Evolutionary conservation across 2,797 vertebrate species (phyloP), one percentile per base, ranked within the genome.

Genomic region (Poeciliopsis turneri): DNA sequence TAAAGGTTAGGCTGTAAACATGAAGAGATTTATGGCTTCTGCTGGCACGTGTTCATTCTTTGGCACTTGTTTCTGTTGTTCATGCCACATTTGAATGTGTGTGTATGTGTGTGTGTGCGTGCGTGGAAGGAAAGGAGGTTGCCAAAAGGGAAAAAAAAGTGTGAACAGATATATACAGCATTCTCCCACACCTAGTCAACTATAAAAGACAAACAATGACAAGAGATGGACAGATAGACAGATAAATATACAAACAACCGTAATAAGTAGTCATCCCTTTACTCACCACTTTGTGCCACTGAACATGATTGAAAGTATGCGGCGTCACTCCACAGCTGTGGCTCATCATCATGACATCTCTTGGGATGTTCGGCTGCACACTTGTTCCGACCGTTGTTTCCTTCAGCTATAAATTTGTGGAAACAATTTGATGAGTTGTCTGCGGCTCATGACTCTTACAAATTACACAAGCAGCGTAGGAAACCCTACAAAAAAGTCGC

Each of bases 21-120:
- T 72, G 28, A 78, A 83, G 30, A 93, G 92, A 95, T 95, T 95
- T 94, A 95, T 86, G 90, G 88, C 85, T 77, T 81, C 45, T 84
- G 81, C 53, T 83, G 81, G 72, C 75, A 80, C 89, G 87, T 93
- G 85, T 90, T 84, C 88, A 89, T 88, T 87, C 84, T 91, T 92
- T 94, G 94, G 93, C 94, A 94, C 87, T 84, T 83, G 84, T 76
- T 77, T 76, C 64, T 71, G 80, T 87, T 87, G 78, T 90, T 92
- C 83, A 78, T 83, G 73, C 55, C 28, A 66, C 74, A 5, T 78
- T 70, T 78, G 68, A 74, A 77, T 79, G 75, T 76, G 51, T 85
- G 57, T 75, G 55, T 74, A 49, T 86, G 78, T 75, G 33, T 33
- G 33, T 33, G 33, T 33, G 33, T 33, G 33, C 2, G 33, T 33